A percentile compares a stretch with the other conserved stretches of the same genome.
These are phyloP conservation scores for Cyprinella venusta DNA, from an alignment of 2,797 vertebrate species.

Conservation along the genomic window DNA sequence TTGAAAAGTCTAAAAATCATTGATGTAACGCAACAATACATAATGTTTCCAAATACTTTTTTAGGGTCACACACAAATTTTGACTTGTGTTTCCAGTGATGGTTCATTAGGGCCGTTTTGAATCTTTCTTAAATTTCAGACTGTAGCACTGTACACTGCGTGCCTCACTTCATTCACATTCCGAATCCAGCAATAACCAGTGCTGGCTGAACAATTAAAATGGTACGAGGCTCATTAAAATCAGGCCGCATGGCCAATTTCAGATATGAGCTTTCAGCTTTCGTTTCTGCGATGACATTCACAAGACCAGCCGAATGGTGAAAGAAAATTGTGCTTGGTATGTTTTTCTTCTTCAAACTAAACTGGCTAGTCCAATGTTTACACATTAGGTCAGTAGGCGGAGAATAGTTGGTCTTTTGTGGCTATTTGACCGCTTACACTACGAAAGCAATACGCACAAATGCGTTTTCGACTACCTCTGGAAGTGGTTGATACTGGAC, in stretches of 20 bases:
- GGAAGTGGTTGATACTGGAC: too few species aligned
- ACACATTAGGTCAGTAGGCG: too few species aligned
- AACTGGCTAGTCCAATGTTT: too few species aligned
- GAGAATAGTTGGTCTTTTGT: too few species aligned
- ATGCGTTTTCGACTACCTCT: too few species aligned
- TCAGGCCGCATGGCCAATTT: conserved; percentile 51
- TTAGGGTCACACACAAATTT: not conserved
- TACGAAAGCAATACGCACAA: too few species aligned
- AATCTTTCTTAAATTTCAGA: conserved; percentile 55
- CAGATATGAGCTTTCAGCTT: conserved; percentile 30
- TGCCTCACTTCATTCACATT: conserved; percentile 55
- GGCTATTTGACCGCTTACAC: too few species aligned
- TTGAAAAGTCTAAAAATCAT: not conserved
- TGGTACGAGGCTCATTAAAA: conserved; percentile 61
- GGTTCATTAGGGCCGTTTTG: conserved; percentile 31
- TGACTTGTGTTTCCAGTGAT: conserved; percentile 18
- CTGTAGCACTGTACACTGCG: too few species aligned
- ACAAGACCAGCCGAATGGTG: too few species aligned
- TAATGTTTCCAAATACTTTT: not conserved
- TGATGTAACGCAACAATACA: not conserved
- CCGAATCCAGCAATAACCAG: conserved; percentile 62
- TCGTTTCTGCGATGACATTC: too few species aligned
- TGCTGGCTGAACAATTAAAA: conserved; percentile 62
- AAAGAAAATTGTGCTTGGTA: too few species aligned
- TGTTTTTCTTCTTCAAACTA: too few species aligned